phyloP scores from a whole-genome alignment of 2,797 vertebrate genomes.

The Catamblyrhynchus diadema region DNA sequence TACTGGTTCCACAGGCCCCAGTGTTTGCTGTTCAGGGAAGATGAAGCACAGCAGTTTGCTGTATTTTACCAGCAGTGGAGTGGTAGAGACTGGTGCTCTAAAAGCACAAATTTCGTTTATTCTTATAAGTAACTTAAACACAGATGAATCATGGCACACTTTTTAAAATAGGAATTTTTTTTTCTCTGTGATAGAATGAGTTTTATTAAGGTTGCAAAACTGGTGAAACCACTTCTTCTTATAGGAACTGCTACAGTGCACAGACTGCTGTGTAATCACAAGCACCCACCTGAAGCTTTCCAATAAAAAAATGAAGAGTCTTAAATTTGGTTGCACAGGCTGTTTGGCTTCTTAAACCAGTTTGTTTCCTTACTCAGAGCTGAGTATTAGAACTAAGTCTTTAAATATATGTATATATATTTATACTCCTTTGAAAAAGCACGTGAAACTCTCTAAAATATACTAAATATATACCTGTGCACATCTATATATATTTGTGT shows the following conservation, averaged over 20 bases:
- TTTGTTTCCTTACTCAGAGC: conserved; percentile 4
- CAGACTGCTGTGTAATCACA: not conserved
- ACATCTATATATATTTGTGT: not conserved
- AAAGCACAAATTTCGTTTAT: not conserved
- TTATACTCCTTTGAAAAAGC: not conserved
- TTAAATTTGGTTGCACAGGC: conserved; percentile 22
- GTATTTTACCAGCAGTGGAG: rapidly evolving
- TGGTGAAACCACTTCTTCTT: conserved; percentile 32
- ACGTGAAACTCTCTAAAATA: not conserved
- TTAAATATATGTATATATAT: not conserved
- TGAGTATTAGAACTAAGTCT: not conserved
- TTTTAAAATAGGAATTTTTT: not conserved
- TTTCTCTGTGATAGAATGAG: not conserved
- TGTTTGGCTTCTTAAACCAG: conserved; percentile 1
- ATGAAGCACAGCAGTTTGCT: not conserved
- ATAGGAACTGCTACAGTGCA: not conserved
- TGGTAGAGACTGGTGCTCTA: not conserved
- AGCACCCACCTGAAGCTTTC: not conserved
- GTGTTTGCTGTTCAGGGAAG: not conserved
- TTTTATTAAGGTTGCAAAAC: conserved; percentile 34
- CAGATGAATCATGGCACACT: not conserved
- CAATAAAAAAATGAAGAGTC: not conserved
- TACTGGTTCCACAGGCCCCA: not conserved
- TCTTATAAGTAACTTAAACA: not conserved
- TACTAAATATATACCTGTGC: not conserved